phyloP scores from a whole-genome alignment of 2,888 invertebrate genomes.

The Cheilosia soror region DNA sequence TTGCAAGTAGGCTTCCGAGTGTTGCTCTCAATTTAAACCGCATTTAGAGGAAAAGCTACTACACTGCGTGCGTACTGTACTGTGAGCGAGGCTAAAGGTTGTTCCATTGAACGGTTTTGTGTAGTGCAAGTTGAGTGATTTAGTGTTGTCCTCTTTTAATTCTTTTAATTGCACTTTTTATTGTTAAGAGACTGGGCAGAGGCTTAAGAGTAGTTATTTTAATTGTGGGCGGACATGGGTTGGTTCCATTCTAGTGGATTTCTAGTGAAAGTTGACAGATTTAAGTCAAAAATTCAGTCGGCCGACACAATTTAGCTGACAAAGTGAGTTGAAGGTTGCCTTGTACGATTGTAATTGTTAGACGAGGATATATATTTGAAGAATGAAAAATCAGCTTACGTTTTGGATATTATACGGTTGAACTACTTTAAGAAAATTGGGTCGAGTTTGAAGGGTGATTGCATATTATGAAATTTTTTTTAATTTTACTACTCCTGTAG shows the following conservation, averaged over 20 bases:
- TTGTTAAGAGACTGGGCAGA: slow-evolving; percentile 6
- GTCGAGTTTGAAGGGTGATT: too few relatives aligned
- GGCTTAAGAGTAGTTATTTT: slow-evolving; percentile 6
- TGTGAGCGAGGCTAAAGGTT: slow-evolving; percentile 63
- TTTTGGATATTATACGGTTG: not conserved
- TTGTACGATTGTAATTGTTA: not conserved
- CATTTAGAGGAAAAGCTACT: slow-evolving; percentile 47
- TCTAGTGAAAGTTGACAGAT: slow-evolving; percentile 38
- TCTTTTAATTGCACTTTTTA: slow-evolving; percentile 63
- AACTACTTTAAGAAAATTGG: too few relatives aligned
- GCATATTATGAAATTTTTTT: too few relatives aligned
- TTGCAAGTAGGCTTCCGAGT: slow-evolving; percentile 70
- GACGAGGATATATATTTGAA: not conserved
- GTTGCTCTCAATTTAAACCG: slow-evolving; percentile 72
- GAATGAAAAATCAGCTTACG: not conserved
- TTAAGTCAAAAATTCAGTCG: slow-evolving; percentile 38
- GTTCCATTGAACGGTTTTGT: slow-evolving; percentile 56
- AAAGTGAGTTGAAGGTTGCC: slow-evolving; percentile 40
- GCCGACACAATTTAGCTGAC: slow-evolving; percentile 23
- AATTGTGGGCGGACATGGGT: not conserved
- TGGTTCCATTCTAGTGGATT: slow-evolving; percentile 45
- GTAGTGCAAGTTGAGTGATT: slow-evolving; percentile 71
- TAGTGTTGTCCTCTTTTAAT: slow-evolving; percentile 72
- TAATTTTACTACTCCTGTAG: too few relatives aligned
- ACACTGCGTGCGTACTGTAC: slow-evolving; percentile 14